phyloP scores from a whole-genome alignment of 2,113 vertebrate species.

The Phyllopteryx taeniolatus region DNA sequence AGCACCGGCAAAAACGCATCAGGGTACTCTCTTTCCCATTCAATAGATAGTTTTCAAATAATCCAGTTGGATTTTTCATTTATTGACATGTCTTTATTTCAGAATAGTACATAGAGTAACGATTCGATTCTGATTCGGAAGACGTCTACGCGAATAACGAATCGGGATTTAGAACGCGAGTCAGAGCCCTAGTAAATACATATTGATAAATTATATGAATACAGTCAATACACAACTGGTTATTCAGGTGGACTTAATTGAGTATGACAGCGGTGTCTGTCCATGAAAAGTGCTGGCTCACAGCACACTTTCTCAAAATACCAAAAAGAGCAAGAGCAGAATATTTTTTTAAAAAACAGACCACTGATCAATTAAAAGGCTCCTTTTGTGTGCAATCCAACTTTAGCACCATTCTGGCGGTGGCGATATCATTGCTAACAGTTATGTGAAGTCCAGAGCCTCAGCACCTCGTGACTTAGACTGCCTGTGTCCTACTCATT shows the following conservation, averaged over 20 bases:
- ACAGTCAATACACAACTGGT: neutral
- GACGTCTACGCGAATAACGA: too few relatives aligned
- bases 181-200: neutral
- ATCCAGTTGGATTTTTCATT: too few relatives aligned
- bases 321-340: slow-evolving; percentile 27
- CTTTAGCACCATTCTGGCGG: slow-evolving; percentile 36
- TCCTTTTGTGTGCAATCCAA: slow-evolving; percentile 27
- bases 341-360: slow-evolving; percentile 20
- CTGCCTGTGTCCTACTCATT: slow-evolving; percentile 45
- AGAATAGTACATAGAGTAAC: too few relatives aligned
- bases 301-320: slow-evolving; percentile 10
- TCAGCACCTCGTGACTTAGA: slow-evolving; percentile 45
- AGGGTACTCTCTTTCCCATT: too few relatives aligned
- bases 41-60: too few relatives aligned
- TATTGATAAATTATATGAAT: neutral
- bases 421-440: slow-evolving; percentile 20
- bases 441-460: slow-evolving; percentile 34
- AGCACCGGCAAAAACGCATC: too few relatives aligned
- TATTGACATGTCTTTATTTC: too few relatives aligned
- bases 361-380: slow-evolving; percentile 42
- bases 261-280: neutral
- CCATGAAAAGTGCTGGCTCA: slow-evolving; percentile 1
- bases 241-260: neutral
- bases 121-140: too few relatives aligned
- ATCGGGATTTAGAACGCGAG: too few relatives aligned